Evolutionary conservation across 2,888 invertebrate genomes (phyloP), one percentile per base, ranked within the genome.

Genomic region (Drosophila putrida): DNA sequence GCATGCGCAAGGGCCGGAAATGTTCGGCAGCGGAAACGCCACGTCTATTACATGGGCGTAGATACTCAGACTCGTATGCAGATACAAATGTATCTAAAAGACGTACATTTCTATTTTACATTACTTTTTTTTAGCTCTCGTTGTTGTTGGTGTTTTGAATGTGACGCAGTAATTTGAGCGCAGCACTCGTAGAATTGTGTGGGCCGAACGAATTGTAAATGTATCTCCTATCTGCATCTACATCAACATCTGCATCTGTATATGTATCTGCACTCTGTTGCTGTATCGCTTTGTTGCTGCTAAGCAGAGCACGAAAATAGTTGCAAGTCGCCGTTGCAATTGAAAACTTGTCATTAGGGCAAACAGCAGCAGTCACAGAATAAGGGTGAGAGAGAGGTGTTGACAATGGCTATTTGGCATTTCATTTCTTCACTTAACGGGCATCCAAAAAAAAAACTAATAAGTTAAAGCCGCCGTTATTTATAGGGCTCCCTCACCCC

Each of bases 241-340:
- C 41, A 73, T 27, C 50, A 35, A 64, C 51, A 75, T 13, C 50
- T 65, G 57, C 41, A 64, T 53, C 54, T 60, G 60, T 35, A 66
- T 51, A 38, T 61, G 70, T 50, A 46, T 60, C 53, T 60, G 71
- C 50, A 53, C 28, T 39, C 47, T 39, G 53, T 53, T n/a, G 11
- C 38, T 51, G 38, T 39, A 13, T 27, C 39, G 66, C 62, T 68
- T 89, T 82, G 84, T 87, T 75, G 82, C 65, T 89, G 88, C 83
- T 78, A 83, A 89, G 85, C 89, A 83, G 83, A 89, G 89, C 83
- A 89, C 81, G 50, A 87, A 86, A 80, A 83, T 80, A 78, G 83
- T 72, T 80, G 70, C 62, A 59, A 43, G 79, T 71, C 75, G 69
- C 60, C 62, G 41, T 51, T 71, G 83, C 88, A 83, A 83, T 87